Conservation (phyloP, 92 coral and sea anemone genomes). For the Ricordea florida region DNA sequence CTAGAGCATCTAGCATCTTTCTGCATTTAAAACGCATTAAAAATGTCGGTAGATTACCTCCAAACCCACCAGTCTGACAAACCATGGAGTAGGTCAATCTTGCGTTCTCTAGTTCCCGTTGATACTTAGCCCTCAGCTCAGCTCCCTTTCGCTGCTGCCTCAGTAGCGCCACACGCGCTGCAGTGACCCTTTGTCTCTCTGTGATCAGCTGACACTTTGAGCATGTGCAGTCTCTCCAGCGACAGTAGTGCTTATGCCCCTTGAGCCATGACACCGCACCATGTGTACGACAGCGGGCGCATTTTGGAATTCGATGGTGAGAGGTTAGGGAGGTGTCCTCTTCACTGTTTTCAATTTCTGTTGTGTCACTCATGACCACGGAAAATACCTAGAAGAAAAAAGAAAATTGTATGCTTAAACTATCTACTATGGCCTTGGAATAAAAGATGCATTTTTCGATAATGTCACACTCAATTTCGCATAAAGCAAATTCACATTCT, state of each 20-base stretch:
- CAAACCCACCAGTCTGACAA: conserved; percentile 60
- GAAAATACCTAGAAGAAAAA: background rate
- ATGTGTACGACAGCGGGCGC: conserved; percentile 98
- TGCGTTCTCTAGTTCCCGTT: conserved; percentile 81
- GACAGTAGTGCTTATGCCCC: conserved; percentile 98
- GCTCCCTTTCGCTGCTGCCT: conserved; percentile 97
- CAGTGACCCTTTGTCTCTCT: conserved; percentile 95
- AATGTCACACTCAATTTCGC: no score
- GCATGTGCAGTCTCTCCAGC: conserved; percentile 98
- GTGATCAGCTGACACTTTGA: conserved; percentile 93
- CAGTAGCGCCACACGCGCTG: conserved; percentile 95
- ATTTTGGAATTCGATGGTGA: conserved; percentile 94
- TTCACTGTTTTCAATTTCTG: conserved; percentile 50
- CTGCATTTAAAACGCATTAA: background rate
- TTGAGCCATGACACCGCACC: conserved; percentile 98
- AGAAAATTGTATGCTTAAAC: no score
- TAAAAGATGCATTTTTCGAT: no score
- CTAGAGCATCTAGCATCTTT: no score
- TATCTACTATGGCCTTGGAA: no score
- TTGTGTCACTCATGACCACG: conserved; percentile 70
- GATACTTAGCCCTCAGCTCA: conserved; percentile 77
- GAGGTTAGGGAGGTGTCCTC: conserved; percentile 54
- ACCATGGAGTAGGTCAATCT: conserved; percentile 88
- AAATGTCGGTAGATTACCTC: conserved; percentile 23
- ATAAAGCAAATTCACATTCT: no score